Evolutionary conservation across 2,888 invertebrate species (phyloP).

Genomic region (Drosophila rubida): DNA sequence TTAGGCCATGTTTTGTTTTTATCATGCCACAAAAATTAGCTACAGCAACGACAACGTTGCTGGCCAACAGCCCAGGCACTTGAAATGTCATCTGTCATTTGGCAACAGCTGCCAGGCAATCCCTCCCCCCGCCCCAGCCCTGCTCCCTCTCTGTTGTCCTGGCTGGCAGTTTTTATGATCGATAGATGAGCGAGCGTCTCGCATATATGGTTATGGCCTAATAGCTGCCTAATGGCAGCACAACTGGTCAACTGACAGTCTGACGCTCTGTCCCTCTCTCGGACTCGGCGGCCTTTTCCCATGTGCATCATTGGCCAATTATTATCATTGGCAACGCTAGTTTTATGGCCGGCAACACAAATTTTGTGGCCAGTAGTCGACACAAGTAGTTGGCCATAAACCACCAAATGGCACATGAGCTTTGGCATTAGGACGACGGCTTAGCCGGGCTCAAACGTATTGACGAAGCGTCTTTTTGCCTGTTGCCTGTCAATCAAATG

Average conservation of each 20-base stretch:
- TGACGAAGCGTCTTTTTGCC: conserved; percentile 13
- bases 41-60: conserved; percentile 56
- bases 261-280: conserved; percentile 23
- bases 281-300: conserved; percentile 69
- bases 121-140: background rate
- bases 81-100: conserved; percentile 76
- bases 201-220: conserved; percentile 71
- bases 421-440: conserved; percentile 35
- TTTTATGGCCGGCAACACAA: conserved; percentile 42
- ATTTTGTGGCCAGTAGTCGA: conserved; percentile 44
- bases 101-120: conserved; percentile 57
- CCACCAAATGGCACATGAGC: conserved; percentile 48
- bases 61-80: conserved; percentile 43
- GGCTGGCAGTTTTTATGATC: conserved; percentile 57
- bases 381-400: conserved; percentile 48
- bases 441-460: conserved; percentile 31
- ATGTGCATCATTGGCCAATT: conserved; percentile 77
- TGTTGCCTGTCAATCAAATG: conserved; percentile 47
- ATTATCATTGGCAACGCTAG: conserved; percentile 51
- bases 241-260: conserved; percentile 20
- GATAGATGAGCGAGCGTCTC: conserved; percentile 51
- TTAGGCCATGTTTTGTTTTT: conserved; percentile 33
- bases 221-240: conserved; percentile 72
- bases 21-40: conserved; percentile 65
- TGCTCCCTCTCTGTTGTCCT: background rate